Conservation (phyloP, 2,888 invertebrate species). For the Clusia tigrina region DNA sequence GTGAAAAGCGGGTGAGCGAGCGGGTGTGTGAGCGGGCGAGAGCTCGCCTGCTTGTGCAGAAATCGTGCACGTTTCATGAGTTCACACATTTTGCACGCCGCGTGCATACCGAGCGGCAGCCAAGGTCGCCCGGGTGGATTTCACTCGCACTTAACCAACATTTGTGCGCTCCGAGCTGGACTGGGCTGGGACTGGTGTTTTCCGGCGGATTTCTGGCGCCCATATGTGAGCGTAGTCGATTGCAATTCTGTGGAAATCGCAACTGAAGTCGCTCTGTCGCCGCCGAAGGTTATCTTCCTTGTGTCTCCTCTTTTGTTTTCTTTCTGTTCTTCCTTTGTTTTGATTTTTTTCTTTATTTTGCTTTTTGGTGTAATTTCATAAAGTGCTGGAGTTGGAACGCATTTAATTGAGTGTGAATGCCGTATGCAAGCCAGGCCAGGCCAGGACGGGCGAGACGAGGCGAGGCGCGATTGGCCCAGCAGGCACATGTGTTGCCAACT, state of each 20-base stretch:
- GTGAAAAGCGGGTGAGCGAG: too few relatives aligned
- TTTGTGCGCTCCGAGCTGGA: background rate
- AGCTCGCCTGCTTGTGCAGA: too few relatives aligned
- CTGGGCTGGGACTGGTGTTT: conserved; percentile 24
- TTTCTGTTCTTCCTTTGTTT: conserved; percentile 27
- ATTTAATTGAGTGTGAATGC: conserved; percentile 9
- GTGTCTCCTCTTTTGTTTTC: conserved; percentile 26
- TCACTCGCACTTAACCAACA: background rate
- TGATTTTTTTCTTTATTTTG: too few relatives aligned
- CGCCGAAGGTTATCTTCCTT: too few relatives aligned
- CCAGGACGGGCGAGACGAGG: background rate
- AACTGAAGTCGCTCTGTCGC: conserved; percentile 48
- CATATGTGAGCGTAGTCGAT: conserved; percentile 42
- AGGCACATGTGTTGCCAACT: conserved; percentile 7
- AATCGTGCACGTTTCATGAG: conserved; percentile 18
- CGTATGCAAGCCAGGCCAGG: background rate
- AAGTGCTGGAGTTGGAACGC: background rate
- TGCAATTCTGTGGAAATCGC: conserved; percentile 51
- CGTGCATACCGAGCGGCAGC: background rate
- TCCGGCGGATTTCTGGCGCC: conserved; percentile 41
- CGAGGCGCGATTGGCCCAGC: background rate
- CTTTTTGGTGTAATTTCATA: background rate
- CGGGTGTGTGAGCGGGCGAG: too few relatives aligned
- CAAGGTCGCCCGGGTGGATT: conserved; percentile 29
- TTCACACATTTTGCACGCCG: conserved; percentile 38